Evolutionary conservation across 2,113 vertebrate genomes (phyloP).

Genomic region (Nyctereutes procyonoides): DNA sequence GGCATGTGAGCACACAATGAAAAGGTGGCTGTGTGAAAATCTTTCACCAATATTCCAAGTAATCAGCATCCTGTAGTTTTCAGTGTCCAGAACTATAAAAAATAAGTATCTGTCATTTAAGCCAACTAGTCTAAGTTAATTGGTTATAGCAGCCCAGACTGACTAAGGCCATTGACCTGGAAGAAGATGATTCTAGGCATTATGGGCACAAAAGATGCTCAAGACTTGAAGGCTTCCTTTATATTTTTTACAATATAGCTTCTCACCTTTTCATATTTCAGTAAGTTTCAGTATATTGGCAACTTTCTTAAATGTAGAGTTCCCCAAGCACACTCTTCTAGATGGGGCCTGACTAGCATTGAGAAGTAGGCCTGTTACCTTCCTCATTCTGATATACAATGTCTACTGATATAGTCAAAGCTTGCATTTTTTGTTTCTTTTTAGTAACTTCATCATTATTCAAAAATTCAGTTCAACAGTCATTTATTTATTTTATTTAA

Average conservation of each 20-base stretch:
- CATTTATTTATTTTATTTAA: no score
- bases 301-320: neutral
- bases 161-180: neutral
- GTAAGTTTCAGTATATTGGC: neutral
- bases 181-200: neutral
- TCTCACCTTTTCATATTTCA: neutral
- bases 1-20: neutral
- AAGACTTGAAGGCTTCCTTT: neutral
- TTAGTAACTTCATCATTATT: neutral
- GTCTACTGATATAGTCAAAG: neutral
- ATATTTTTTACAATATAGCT: neutral
- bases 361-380: neutral
- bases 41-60: neutral
- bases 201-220: neutral
- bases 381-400: neutral
- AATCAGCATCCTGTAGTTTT: neutral
- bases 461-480: neutral
- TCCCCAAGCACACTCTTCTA: neutral
- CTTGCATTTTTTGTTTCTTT: conserved; percentile 14
- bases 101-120: neutral
- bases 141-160: neutral
- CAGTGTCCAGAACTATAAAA: neutral
- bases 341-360: neutral
- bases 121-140: neutral
- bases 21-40: neutral